Base-by-base conservation (phyloP, 2,888 invertebrate genomes). In the Drosophila suboccidentalis region DNA sequence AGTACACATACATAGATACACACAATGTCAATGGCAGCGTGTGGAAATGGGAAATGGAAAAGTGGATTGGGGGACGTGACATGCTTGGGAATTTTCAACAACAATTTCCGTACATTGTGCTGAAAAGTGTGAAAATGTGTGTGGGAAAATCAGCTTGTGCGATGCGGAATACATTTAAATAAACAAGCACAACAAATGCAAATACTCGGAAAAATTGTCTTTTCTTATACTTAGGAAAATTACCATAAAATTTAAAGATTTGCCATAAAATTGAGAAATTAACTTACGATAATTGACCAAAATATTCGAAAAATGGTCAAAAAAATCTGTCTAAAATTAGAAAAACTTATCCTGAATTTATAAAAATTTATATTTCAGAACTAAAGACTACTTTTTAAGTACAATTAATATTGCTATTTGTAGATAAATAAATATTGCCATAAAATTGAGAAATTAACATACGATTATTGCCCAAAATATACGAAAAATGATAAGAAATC, bases 101-200 rank as follows among this genome's bases (percentile, higher is more conserved):
- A 75, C 78, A 76, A 71, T 78, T 89, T 77, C 79, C 85, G 89
- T 76, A 75, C 71, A 75, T 84, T 73, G 78, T 76, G 46, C 55
- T 57, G 73, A 70, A 69, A 53, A 59, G 75, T 79, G 80, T 74
- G 74, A 74, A 71, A 67, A 65, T 66, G 57, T 73, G 54, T 49
- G 66, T 64, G 71, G 58, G 58, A 66, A 73, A 47, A 53, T 44
- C 44, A 53, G 47, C 34, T 58, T 55, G 61, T 66, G 51, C 22
- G 46, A 19, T 43, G 43, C 22, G 11, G 4, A 41, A 43, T 43
- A 43, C 43, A 5, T 5, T 43, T 43, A 19, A 43, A 38, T 44
- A 75, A 47, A 43, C 32, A 17, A 17, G 43, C 32, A 49, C 29
- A 49, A 36, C 34, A 54, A 26, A 26, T 39, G 39, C 38, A 38